Conservation (phyloP, 2,888 invertebrate species). For the Mantis religiosa region DNA sequence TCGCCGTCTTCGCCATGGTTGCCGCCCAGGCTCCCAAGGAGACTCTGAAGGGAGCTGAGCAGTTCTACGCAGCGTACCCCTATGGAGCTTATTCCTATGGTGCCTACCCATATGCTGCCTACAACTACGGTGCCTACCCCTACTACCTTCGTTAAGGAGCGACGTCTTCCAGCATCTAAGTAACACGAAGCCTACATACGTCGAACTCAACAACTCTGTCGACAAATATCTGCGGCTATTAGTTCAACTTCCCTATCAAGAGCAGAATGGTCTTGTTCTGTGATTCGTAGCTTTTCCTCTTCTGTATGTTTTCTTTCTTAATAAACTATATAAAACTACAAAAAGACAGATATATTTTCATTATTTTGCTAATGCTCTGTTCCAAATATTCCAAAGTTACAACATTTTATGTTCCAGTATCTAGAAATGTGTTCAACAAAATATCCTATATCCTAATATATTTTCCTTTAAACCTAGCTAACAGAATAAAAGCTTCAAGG, state of each 20-base stretch:
- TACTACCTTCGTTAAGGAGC: background rate
- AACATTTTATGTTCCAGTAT: no score
- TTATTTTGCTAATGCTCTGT: background rate
- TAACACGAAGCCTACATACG: background rate
- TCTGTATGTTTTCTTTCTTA: background rate
- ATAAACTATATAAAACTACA: background rate
- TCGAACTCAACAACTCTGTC: background rate
- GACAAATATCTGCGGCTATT: background rate
- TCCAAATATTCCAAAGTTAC: no score
- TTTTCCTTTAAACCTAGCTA: no score
- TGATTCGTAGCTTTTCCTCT: background rate
- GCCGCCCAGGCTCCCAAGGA: background rate
- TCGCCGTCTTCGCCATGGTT: background rate
- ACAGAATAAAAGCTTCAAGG: no score
- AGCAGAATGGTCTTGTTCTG: background rate
- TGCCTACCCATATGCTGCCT: background rate
- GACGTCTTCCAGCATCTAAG: background rate
- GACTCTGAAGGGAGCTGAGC: background rate
- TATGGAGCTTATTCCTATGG: background rate
- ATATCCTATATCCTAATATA: no score
- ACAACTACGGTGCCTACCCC: background rate
- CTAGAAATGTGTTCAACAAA: no score
- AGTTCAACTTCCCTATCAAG: background rate
- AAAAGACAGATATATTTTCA: background rate
- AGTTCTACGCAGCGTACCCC: background rate